These are phyloP conservation scores for Orthosia cruda DNA, from an alignment of 2,888 invertebrate species.

Conservation along the genomic window DNA sequence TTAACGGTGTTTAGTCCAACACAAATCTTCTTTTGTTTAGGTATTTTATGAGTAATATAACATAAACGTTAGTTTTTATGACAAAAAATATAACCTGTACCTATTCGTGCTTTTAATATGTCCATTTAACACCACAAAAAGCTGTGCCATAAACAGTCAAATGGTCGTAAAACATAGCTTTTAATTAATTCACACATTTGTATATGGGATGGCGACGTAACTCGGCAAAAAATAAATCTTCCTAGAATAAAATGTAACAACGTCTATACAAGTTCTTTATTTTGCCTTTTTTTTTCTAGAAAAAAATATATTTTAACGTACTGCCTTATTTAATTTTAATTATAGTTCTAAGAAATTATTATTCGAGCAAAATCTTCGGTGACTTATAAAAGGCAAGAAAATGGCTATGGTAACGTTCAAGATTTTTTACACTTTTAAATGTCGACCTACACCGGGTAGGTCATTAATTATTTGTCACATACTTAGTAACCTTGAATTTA, in stretches of 20 bases:
- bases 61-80: neutral
- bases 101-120: slow-evolving; percentile 7
- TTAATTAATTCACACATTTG: slow-evolving; percentile 40
- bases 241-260: neutral
- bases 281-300: neutral
- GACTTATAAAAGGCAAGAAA: too few relatives aligned
- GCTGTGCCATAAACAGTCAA: slow-evolving; percentile 13
- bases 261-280: neutral
- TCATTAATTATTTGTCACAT: neutral
- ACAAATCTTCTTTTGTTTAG: neutral
- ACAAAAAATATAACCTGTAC: neutral
- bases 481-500: neutral
- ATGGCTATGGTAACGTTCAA: too few relatives aligned
- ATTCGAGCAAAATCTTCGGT: too few relatives aligned
- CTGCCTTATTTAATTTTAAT: neutral
- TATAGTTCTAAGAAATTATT: neutral
- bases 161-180: slow-evolving; percentile 38
- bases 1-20: neutral
- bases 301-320: too few relatives aligned
- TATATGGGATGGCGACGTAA: slow-evolving; percentile 12
- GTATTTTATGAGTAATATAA: slow-evolving; percentile 19
- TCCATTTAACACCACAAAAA: slow-evolving; percentile 30
- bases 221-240: neutral
- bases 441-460: too few relatives aligned
- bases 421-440: too few relatives aligned